Percentiles rank a stretch among this genome's conserved stretches.
Conservation (phyloP, 1,140 invertebrate species). For the Orussus abietinus region DNA sequence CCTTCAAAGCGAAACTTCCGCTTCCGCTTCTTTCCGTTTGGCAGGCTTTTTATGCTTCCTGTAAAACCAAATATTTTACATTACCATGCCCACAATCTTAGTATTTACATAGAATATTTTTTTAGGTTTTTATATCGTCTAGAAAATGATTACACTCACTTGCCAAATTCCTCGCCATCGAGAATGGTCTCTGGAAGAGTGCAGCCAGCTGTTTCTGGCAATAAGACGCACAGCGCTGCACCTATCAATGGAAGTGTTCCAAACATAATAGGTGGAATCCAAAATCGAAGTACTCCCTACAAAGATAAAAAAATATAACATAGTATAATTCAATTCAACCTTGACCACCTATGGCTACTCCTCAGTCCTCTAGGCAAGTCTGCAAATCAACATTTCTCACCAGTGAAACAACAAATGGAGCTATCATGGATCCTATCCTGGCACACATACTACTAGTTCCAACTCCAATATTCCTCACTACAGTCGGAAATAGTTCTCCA, state of each 20-base stretch:
- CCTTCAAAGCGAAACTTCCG: slow-evolving; percentile 31
- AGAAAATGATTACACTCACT: slow-evolving; percentile 34
- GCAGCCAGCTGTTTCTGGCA: slow-evolving; percentile 73
- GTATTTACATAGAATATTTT: too few relatives aligned
- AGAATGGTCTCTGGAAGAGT: slow-evolving; percentile 73
- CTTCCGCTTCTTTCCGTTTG: slow-evolving; percentile 24
- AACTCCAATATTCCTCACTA: slow-evolving; percentile 64
- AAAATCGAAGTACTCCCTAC: slow-evolving; percentile 45
- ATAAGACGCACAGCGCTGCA: slow-evolving; percentile 60
- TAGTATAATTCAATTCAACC: slow-evolving; percentile 2
- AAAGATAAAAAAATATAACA: slow-evolving; percentile 5
- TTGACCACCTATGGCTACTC: too few relatives aligned
- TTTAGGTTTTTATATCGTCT: too few relatives aligned
- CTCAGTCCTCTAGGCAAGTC: too few relatives aligned
- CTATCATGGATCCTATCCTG: slow-evolving; percentile 63
- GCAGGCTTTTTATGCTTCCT: slow-evolving; percentile 23
- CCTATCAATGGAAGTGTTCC: slow-evolving; percentile 63
- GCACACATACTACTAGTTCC: slow-evolving; percentile 66
- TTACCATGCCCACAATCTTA: too few relatives aligned
- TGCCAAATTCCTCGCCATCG: slow-evolving; percentile 72
- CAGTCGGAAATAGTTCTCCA: slow-evolving; percentile 66
- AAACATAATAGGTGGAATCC: slow-evolving; percentile 67
- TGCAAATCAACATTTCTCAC: slow-evolving; percentile 25
- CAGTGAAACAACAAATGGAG: slow-evolving; percentile 59
- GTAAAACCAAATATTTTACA: slow-evolving; percentile 1